Percentiles rank a stretch among this genome's conserved stretches.
Conservation (phyloP, 2,113 vertebrate genomes). For the Colius striatus region DNA sequence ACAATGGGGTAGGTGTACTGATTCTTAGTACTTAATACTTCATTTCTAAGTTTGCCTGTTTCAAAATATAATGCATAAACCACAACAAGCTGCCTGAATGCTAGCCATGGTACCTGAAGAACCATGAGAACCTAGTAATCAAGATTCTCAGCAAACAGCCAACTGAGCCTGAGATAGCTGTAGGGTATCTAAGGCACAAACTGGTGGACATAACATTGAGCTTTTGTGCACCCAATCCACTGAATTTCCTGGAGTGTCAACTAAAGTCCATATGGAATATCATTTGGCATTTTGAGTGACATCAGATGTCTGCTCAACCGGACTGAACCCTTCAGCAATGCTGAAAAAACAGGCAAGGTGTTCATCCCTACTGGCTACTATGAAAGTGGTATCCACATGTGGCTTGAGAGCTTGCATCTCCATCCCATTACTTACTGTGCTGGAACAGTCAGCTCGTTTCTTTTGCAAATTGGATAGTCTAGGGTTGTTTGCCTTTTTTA, state of each 20-base stretch:
- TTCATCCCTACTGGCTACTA: not conserved
- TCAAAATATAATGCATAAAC: not conserved
- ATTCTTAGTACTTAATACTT: not conserved
- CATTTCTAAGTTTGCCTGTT: not conserved
- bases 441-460: not conserved
- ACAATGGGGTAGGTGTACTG: not conserved
- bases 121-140: not conserved
- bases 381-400: accelerated
- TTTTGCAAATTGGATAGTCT: not conserved
- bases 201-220: too few relatives aligned
- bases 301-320: not conserved
- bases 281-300: not conserved
- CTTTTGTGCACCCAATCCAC: not conserved
- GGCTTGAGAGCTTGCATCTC: not conserved
- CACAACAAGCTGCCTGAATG: not conserved
- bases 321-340: not conserved
- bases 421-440: not conserved
- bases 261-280: not conserved
- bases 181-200: not conserved
- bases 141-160: not conserved
- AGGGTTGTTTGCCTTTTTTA: not conserved
- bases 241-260: not conserved
- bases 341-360: not conserved
- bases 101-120: not conserved
- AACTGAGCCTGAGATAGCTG: not conserved